Evolutionary conservation across 2,888 invertebrate species (phyloP).

Genomic region (Salticus scenicus): DNA sequence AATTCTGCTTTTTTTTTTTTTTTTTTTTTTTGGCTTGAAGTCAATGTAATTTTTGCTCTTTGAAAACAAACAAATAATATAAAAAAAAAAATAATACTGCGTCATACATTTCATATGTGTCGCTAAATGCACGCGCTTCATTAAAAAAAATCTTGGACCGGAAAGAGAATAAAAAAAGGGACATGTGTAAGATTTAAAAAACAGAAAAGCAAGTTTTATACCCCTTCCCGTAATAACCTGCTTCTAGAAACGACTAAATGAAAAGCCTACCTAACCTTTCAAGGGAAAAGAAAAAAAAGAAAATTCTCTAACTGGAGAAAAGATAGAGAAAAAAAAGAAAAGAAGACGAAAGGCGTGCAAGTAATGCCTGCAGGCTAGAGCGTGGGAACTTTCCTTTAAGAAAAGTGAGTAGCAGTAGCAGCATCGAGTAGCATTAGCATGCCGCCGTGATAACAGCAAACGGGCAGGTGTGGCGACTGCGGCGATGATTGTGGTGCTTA

Average conservation of each 20-base stretch:
- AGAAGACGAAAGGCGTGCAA: constrained; percentile 10
- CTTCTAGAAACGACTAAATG: constrained; percentile 10
- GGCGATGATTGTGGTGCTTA: constrained; percentile 24
- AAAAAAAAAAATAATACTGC: no score
- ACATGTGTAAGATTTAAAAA: neutral
- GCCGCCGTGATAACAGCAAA: neutral
- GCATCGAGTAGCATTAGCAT: neutral
- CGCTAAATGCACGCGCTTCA: neutral
- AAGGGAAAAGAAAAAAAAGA: neutral
- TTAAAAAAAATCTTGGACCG: constrained; percentile 4
- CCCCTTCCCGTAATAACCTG: constrained; percentile 19
- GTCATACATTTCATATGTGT: no score
- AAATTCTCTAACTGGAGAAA: neutral
- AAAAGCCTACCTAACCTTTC: constrained; percentile 26
- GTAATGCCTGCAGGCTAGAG: constrained; percentile 26
- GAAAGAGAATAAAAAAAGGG: constrained; percentile 4
- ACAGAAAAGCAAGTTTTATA: neutral
- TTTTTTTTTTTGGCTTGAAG: no score
- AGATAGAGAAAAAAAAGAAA: constrained; percentile 1
- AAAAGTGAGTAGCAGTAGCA: constrained; percentile 19
- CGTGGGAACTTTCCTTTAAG: constrained; percentile 18
- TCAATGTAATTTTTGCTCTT: no score
- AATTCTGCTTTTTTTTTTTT: no score
- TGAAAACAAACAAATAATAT: no score
- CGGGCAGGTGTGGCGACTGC: constrained; percentile 33